Evolutionary conservation across 2,797 vertebrate genomes (phyloP), one percentile per base, ranked within the genome.

Genomic region (Urosaurus nigricauda): DNA sequence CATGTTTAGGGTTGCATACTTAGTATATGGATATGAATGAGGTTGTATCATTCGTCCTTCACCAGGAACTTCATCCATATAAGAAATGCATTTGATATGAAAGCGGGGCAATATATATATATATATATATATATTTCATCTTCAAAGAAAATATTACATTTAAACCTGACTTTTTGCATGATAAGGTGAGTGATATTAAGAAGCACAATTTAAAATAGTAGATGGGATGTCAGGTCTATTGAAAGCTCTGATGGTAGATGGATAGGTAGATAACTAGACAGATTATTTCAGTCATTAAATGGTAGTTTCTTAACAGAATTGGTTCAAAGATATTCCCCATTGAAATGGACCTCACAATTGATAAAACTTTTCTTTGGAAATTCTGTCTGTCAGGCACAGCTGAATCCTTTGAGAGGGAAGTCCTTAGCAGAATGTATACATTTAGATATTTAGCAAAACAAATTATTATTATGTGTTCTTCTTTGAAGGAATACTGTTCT

Each of bases 1-100:
- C 71, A 74, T 75, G 26, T 53, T 58, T 60, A 75, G 71, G 24
- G 58, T 60, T 58, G 37, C 24, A 74, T 8, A 11, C 12, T 53
- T 58, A 84, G 90, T 94, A 87, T 3, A 81, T 85, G 84, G 78
- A 29, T 82, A 53, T 84, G 80, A 74, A 75, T 91, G 17, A 68
- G 89, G 83, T 92, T 88, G 82, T 94, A 80, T 58, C 70, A 90
- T 83, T 70, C 43, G 91, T 92, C 88, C 91, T 90, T 79, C 75
- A 91, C 17, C 8, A 8, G 88, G n/a, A 90, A 89, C 73, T 88
- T 91, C 79, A 85, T 2, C 87, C 90, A 79, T 92, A 77, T 85
- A 82, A 83, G 83, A 56, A 92, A 96, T 80, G 94, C 94, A 93
- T 88, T 79, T 85, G 91, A 92, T 95, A 92, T 53, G 11, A 91